These are phyloP conservation scores for Nymphicus hollandicus DNA, from an alignment of 2,113 vertebrate species.

Conservation along the genomic window DNA sequence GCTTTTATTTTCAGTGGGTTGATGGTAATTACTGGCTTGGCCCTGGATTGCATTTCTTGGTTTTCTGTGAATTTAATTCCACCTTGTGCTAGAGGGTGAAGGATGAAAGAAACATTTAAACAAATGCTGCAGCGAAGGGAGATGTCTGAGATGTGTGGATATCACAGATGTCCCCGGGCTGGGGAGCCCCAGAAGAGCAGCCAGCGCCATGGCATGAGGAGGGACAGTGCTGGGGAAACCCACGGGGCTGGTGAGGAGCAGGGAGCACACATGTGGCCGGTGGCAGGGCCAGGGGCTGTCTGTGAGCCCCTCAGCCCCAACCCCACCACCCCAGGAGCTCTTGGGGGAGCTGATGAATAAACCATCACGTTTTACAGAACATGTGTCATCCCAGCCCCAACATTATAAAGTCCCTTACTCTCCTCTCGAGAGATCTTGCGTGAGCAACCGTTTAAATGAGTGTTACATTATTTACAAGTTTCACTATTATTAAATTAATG, in stretches of 20 bases:
- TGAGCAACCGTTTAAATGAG: constrained; percentile 50
- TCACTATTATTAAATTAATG: constrained; percentile 66
- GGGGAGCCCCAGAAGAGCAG: not conserved
- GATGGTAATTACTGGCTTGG: not conserved
- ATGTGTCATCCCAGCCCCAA: constrained; percentile 21
- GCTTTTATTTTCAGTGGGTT: not conserved
- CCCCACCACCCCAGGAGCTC: not conserved
- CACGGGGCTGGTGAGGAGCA: not conserved
- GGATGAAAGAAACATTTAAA: not conserved
- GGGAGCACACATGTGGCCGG: rapidly evolving
- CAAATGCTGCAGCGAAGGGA: not conserved
- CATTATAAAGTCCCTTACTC: not conserved
- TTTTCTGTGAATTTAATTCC: not conserved
- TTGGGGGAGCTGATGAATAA: constrained; percentile 27
- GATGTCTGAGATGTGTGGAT: not conserved
- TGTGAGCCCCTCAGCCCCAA: rapidly evolving
- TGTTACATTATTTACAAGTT: constrained; percentile 67
- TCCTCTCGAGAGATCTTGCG: constrained; percentile 42
- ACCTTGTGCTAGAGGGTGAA: not conserved
- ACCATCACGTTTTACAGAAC: not conserved
- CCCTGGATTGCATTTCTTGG: not conserved
- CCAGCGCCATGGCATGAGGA: rapidly evolving
- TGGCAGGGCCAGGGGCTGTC: not conserved
- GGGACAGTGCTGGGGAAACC: not conserved
- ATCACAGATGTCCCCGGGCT: rapidly evolving